Percentiles rank a stretch among this genome's conserved stretches.
These are phyloP conservation scores for Zeus faber DNA, from an alignment of 2,113 vertebrate species.

Conservation along the genomic window DNA sequence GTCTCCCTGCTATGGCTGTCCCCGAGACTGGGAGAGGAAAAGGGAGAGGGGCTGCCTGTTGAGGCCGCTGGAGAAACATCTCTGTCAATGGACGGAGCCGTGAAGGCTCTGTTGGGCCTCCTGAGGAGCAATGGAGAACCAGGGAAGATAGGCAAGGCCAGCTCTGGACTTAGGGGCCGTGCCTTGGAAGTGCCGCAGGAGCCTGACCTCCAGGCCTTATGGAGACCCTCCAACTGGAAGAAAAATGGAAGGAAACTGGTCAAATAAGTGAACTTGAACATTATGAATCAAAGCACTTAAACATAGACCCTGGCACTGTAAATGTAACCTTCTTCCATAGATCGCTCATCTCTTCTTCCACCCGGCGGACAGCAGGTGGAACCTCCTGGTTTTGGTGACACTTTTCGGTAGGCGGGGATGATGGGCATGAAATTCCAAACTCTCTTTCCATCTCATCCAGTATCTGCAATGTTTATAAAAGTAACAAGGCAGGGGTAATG, in stretches of 20 bases:
- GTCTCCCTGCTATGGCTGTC: slow-evolving; percentile 62
- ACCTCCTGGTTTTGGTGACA: slow-evolving; percentile 54
- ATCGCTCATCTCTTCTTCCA: slow-evolving; percentile 73
- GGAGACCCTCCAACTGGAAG: slow-evolving; percentile 73
- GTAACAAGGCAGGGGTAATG: background rate
- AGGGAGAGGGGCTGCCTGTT: slow-evolving; percentile 27
- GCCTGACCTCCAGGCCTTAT: slow-evolving; percentile 65
- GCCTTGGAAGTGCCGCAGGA: slow-evolving; percentile 30
- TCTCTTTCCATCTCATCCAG: slow-evolving; percentile 77
- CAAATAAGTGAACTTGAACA: background rate
- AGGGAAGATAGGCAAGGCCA: slow-evolving; percentile 66
- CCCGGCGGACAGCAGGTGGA: slow-evolving; percentile 33
- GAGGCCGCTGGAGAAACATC: slow-evolving; percentile 55
- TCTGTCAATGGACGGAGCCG: slow-evolving; percentile 39
- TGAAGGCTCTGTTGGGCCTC: slow-evolving; percentile 27
- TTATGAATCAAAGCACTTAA: background rate
- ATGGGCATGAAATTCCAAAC: slow-evolving; percentile 62
- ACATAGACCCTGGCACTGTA: no score
- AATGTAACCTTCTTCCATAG: slow-evolving; percentile 69
- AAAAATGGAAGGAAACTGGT: background rate
- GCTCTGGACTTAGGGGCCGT: slow-evolving; percentile 57
- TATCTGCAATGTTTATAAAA: slow-evolving; percentile 60
- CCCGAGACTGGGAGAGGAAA: slow-evolving; percentile 45
- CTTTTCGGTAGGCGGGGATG: slow-evolving; percentile 38
- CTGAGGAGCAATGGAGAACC: slow-evolving; percentile 68